These are phyloP conservation scores for Gymnocephalus cernua DNA, from an alignment of 2,113 vertebrate genomes.

Conservation along the genomic window DNA sequence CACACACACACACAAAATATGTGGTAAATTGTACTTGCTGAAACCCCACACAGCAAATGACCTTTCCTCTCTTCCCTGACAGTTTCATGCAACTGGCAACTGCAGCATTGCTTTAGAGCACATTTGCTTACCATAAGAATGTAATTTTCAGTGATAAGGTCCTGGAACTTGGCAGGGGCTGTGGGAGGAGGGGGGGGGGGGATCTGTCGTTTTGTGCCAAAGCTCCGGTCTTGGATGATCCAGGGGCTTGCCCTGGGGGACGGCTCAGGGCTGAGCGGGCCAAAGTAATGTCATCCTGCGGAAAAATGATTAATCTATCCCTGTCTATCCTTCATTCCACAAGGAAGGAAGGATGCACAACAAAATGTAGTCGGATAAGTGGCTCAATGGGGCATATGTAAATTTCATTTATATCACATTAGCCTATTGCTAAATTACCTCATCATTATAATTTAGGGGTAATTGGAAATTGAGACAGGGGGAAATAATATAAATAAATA, in stretches of 20 bases:
- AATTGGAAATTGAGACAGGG: slow-evolving; percentile 42
- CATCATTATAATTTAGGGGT: slow-evolving; percentile 71
- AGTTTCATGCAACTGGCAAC: slow-evolving; percentile 79
- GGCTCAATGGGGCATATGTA: slow-evolving; percentile 76
- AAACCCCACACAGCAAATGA: slow-evolving; percentile 67
- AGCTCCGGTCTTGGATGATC: slow-evolving; percentile 81
- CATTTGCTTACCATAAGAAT: slow-evolving; percentile 86
- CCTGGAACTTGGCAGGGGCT: slow-evolving; percentile 80
- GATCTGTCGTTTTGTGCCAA: slow-evolving; percentile 81
- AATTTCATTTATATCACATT: slow-evolving; percentile 73
- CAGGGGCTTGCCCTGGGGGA: slow-evolving; percentile 81
- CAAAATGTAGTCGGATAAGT: slow-evolving; percentile 70
- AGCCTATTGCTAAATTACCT: slow-evolving; percentile 72
- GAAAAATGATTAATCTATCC: slow-evolving; percentile 84
- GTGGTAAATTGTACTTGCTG: slow-evolving; percentile 65
- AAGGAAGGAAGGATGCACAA: slow-evolving; percentile 69
- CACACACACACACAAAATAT: neutral
- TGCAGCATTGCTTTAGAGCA: slow-evolving; percentile 78
- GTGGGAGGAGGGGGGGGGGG: slow-evolving; percentile 37
- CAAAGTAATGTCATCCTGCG: slow-evolving; percentile 84
- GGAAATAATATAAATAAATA: slow-evolving; percentile 49
- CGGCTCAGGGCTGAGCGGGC: slow-evolving; percentile 80
- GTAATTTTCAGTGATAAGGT: slow-evolving; percentile 85
- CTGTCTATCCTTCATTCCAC: slow-evolving; percentile 76
- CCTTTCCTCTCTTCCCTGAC: slow-evolving; percentile 72